Evolutionary conservation across 2,888 invertebrate species (phyloP).

Genomic region (Folsomia manolachei): DNA sequence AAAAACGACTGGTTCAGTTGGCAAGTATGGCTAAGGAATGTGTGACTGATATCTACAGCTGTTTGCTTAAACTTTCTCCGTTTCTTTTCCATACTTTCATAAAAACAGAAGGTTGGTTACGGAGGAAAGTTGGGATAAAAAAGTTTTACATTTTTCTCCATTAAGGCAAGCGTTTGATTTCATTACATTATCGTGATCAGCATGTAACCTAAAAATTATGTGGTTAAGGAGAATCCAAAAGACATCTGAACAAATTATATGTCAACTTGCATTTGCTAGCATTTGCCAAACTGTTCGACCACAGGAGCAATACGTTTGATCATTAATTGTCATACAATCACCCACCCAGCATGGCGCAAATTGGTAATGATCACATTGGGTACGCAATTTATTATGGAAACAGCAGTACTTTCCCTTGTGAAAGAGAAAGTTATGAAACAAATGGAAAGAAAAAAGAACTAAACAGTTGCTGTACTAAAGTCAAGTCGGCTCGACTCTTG

Average conservation of each 20-base stretch:
- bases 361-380: not conserved
- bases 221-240: not conserved
- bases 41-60: not conserved
- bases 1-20: not conserved
- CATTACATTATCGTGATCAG: not conserved
- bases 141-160: not conserved
- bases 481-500: too few species aligned
- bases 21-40: too few species aligned
- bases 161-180: not conserved
- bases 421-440: too few species aligned
- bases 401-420: not conserved
- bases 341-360: not conserved
- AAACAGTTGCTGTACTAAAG: too few species aligned
- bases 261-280: not conserved
- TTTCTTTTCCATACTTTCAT: not conserved
- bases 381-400: not conserved
- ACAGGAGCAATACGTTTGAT: not conserved
- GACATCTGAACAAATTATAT: too few species aligned
- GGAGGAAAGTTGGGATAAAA: not conserved
- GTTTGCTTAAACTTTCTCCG: not conserved
- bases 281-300: not conserved
- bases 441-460: too few species aligned
- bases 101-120: not conserved
- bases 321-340: not conserved
- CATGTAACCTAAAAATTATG: not conserved